Evolutionary conservation across 1,140 invertebrate genomes (phyloP), one percentile per base, ranked within the genome.

Genomic region (Streblospio benedicti): DNA sequence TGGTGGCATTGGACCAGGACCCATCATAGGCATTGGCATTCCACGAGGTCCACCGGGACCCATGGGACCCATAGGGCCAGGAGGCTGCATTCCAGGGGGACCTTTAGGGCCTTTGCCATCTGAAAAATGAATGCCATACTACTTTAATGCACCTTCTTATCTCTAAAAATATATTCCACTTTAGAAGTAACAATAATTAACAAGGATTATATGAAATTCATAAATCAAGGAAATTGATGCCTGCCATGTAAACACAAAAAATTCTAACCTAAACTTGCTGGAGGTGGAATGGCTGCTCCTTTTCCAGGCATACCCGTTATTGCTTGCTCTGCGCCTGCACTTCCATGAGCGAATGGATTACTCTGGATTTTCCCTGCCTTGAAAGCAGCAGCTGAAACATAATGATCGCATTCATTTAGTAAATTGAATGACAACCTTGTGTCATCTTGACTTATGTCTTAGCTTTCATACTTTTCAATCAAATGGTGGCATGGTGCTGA

Each of bases 281-380:
- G 81, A 31, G 86, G 86, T 4, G 89, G 89, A 53, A 88, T 71
- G 67, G 73, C 75, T 30, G 71, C 71, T 68, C 87, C 85, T 60
- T 76, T 82, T 28, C 65, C 63, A 44, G 67, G 60, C 32, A 51
- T 45, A 6, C 50, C 18, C 2, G 76, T 27, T 4, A 25, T 47
- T 47, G 44, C n/a, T n/a, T n/a, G n/a, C n/a, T n/a, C n/a, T 9
- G 9, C 35, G 38, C 53, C 35, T 18, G 31, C 31, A 4, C 32
- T 20, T 1, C 86, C 86, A 72, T 55, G 55, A 32, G 65, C 56
- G 59, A 93, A 91, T 54, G 90, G 88, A 82, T 93, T 93, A 52
- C 89, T 87, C 12, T 89, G 87, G 61, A 96, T 93, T 81, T 96
- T 96, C 16, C 93, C 93, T 32, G 93, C 92, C 78, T 96, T 96